Conservation (phyloP, 2,888 invertebrate species). For the Carterocephalus palaemon region DNA sequence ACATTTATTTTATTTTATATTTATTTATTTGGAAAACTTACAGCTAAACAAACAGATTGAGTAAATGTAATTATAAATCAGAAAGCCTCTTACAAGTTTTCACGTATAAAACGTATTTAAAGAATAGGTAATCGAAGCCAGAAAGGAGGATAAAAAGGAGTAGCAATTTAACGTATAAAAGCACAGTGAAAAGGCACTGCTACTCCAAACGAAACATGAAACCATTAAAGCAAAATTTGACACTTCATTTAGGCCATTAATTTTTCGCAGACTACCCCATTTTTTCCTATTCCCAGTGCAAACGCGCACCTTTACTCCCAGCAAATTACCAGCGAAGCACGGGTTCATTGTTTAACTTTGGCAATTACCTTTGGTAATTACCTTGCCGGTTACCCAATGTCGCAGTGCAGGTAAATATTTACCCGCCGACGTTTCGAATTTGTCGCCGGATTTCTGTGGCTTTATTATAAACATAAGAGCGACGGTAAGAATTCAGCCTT, state of each 20-base stretch:
- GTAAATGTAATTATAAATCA: too few species aligned
- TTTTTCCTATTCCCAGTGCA: constrained; percentile 9
- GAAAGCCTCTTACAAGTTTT: too few species aligned
- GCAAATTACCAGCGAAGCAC: constrained; percentile 24
- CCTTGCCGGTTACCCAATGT: constrained; percentile 15
- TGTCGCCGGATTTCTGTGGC: constrained; percentile 13
- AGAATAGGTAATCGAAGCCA: too few species aligned
- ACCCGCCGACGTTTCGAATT: constrained; percentile 15
- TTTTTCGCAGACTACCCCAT: neutral
- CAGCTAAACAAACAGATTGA: too few species aligned
- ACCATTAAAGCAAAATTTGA: neutral
- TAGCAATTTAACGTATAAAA: neutral
- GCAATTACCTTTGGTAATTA: constrained; percentile 35
- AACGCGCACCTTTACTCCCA: constrained; percentile 8
- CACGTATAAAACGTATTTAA: too few species aligned
- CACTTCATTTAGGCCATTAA: neutral
- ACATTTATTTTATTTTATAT: too few species aligned
- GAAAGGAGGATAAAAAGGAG: too few species aligned
- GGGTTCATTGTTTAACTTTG: constrained; percentile 40
- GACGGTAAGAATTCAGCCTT: constrained; percentile 22
- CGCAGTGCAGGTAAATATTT: constrained; percentile 21
- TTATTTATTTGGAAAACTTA: too few species aligned
- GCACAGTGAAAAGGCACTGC: too few species aligned
- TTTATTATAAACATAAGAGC: constrained; percentile 11
- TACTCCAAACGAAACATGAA: neutral